phyloP scores from a whole-genome alignment of 2,888 invertebrate genomes.

The Himalopsyche japonica region DNA sequence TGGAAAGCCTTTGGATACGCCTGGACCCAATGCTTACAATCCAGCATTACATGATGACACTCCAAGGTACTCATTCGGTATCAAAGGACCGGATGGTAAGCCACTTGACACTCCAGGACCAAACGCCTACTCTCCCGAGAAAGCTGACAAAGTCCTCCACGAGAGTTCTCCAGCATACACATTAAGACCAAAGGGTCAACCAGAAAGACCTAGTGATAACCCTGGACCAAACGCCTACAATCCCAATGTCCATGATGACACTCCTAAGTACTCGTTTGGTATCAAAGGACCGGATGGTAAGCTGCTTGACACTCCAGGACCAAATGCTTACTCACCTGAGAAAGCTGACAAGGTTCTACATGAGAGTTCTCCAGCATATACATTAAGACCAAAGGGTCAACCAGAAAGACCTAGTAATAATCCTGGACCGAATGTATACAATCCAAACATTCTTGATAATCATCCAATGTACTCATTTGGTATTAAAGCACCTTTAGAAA shows the following conservation, averaged over 20 bases:
- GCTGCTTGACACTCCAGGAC: conserved; percentile 65
- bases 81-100: conserved; percentile 64
- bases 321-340: conserved; percentile 62
- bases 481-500: conserved; percentile 60
- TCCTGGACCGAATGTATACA: conserved; percentile 61
- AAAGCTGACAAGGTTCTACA: conserved; percentile 63
- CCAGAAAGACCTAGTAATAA: conserved; percentile 50
- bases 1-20: conserved; percentile 62
- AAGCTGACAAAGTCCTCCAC: conserved; percentile 60
- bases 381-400: conserved; percentile 71
- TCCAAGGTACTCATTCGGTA: conserved; percentile 61
- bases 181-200: conserved; percentile 69
- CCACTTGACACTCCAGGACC: conserved; percentile 65
- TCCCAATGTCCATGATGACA: conserved; percentile 56
- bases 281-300: conserved; percentile 64
- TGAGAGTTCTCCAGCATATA: conserved; percentile 69
- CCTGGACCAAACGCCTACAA: conserved; percentile 71
- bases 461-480: conserved; percentile 73
- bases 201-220: conserved; percentile 66
- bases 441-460: conserved; percentile 55
- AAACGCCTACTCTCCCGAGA: conserved; percentile 64
- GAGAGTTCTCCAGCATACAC: conserved; percentile 71
- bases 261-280: conserved; percentile 72
- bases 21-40: conserved; percentile 59
- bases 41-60: conserved; percentile 55